Evolutionary conservation across 1,140 invertebrate species (phyloP).

Genomic region (Orussus abietinus): DNA sequence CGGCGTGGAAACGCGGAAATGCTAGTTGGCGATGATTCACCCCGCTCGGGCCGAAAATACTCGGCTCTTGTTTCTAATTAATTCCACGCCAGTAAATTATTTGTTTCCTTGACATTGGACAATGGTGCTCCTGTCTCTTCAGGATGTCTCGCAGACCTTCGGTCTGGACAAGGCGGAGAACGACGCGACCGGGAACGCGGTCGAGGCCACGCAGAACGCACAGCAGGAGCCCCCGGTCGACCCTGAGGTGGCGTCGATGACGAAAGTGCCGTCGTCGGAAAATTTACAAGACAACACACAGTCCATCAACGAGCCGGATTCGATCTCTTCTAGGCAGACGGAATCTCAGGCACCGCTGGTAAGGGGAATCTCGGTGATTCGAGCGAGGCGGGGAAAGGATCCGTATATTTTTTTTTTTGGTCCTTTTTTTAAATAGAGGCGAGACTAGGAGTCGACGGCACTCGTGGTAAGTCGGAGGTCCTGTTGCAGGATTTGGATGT

Average conservation of each 20-base stretch:
- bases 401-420: slow-evolving; percentile 1
- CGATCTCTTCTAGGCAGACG: slow-evolving; percentile 4
- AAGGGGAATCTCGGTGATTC: too few species aligned
- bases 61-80: too few species aligned
- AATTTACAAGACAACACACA: slow-evolving; percentile 10
- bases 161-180: slow-evolving; percentile 44
- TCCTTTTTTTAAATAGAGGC: too few species aligned
- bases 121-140: too few species aligned
- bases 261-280: slow-evolving; percentile 17
- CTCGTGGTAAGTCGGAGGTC: slow-evolving; percentile 16
- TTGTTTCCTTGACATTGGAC: slow-evolving; percentile 8
- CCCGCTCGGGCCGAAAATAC: too few species aligned
- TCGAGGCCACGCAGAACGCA: too few species aligned
- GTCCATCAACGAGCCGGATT: slow-evolving; percentile 8
- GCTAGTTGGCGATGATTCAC: too few species aligned
- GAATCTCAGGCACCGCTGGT: not conserved
- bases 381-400: too few species aligned
- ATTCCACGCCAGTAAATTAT: too few species aligned
- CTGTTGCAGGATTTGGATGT: slow-evolving; percentile 39
- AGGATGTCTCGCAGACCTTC: slow-evolving; percentile 51
- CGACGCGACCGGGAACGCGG: slow-evolving; percentile 22
- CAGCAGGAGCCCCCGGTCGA: not conserved
- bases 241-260: slow-evolving; percentile 8
- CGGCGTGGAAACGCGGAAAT: too few species aligned
- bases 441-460: too few species aligned